Percentiles rank a stretch among this genome's conserved stretches.
Evolutionary conservation across 2,888 invertebrate species (phyloP).

Genomic region (Chesias legatella): DNA sequence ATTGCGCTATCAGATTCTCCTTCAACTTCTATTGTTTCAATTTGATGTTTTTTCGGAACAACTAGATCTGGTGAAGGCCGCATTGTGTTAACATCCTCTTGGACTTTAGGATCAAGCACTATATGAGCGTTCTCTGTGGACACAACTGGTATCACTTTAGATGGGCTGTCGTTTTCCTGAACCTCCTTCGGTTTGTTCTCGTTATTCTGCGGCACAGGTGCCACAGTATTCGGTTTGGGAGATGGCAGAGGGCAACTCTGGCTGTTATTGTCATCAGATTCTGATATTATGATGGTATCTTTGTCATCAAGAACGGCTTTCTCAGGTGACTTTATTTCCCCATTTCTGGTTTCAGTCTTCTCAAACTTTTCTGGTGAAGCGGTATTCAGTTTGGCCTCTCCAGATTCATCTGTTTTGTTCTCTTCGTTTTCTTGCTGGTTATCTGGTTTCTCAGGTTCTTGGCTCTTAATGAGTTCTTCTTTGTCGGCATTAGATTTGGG

Average conservation of each 20-base stretch:
- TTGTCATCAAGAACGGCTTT: constrained; percentile 61
- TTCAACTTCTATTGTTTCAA: constrained; percentile 69
- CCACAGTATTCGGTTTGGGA: constrained; percentile 55
- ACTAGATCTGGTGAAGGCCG: constrained; percentile 54
- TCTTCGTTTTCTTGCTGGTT: constrained; percentile 33
- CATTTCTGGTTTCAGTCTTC: constrained; percentile 46
- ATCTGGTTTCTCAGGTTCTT: constrained; percentile 43
- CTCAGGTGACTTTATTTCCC: constrained; percentile 52
- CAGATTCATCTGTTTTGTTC: constrained; percentile 32
- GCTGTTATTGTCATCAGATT: constrained; percentile 74
- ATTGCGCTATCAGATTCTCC: constrained; percentile 60
- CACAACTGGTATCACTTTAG: constrained; percentile 68
- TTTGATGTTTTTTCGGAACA: constrained; percentile 58
- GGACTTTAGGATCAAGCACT: constrained; percentile 63
- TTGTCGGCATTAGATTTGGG: constrained; percentile 68
- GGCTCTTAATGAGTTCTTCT: constrained; percentile 57
- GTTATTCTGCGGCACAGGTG: constrained; percentile 47
- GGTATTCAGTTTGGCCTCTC: constrained; percentile 35
- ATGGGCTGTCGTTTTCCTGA: constrained; percentile 62
- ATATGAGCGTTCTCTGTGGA: constrained; percentile 69
- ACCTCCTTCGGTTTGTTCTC: constrained; percentile 60
- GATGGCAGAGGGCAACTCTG: constrained; percentile 74
- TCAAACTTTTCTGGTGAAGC: constrained; percentile 44
- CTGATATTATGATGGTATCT: constrained; percentile 72
- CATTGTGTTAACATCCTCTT: constrained; percentile 47